Evolutionary conservation across 2,888 invertebrate species (phyloP), one percentile per base, ranked within the genome.

Genomic region (Disparrhopalites patrizii): DNA sequence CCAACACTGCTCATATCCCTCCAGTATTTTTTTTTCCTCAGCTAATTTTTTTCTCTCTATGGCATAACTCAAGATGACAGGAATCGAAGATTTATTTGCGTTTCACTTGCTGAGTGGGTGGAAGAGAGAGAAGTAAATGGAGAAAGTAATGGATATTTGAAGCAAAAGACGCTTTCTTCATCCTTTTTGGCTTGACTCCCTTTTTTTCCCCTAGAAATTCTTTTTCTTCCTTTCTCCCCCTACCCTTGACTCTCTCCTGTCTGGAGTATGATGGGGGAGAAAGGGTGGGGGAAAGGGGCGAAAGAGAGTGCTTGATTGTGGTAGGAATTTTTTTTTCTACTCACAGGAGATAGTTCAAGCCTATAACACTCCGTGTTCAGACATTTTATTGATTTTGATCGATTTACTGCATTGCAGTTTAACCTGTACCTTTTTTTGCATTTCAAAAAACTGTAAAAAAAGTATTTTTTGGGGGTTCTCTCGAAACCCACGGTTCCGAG

Each of bases 321-420:
- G 36, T 36, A 36, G 36, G 7, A 36, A 7, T 10, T n/a, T n/a
- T n/a, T n/a, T n/a, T 33, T 56, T 56, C 20, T 28, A 56, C 31
- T 36, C n/a, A n/a, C n/a, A n/a, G n/a, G n/a, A n/a, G n/a, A n/a
- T n/a, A n/a, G n/a, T n/a, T n/a, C n/a, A n/a, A n/a, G n/a, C n/a
- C n/a, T n/a, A n/a, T n/a, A n/a, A 63, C 28, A 63, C 56, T 55
- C 28, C 55, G 47, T 13, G 27, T 63, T 54, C 31, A 43, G 63
- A 63, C 63, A 63, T 55, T 63, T n/a, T 63, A 63, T 63, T 63
- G 63, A 63, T 63, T 62, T 63, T 63, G 63, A 63, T 63, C 63
- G 63, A 63, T 63, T 63, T 63, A 47, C 63, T 63, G 63, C 63
- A 63, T 40, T 63, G 63, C 63, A 63, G 63, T 55, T 63, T 55